Conservation (phyloP, 2,888 invertebrate genomes). For the Ctena decussata region DNA sequence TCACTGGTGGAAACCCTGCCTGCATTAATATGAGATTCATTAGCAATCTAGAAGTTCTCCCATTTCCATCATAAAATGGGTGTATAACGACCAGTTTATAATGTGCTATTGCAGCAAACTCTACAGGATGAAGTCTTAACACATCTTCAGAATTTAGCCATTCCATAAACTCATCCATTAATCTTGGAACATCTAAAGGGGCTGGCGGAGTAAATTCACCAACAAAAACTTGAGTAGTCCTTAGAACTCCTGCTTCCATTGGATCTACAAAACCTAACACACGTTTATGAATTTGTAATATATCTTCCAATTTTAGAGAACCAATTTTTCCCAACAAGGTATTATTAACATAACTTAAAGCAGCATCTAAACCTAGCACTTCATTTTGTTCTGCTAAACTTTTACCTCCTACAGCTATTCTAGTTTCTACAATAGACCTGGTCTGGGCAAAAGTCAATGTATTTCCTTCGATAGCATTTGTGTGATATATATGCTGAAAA, state of each 20-base stretch:
- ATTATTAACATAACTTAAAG: conserved; percentile 95
- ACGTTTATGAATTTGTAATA: conserved; percentile 96
- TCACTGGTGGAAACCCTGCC: conserved; percentile 98
- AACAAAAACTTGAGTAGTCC: conserved; percentile 93
- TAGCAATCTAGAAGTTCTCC: conserved; percentile 96
- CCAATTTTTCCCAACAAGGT: conserved; percentile 91
- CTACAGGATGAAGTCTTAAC: conserved; percentile 95
- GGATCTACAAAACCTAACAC: conserved; percentile 98
- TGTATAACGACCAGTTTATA: conserved; percentile 99
- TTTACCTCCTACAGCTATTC: conserved; percentile 93
- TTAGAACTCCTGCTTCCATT: conserved; percentile 94
- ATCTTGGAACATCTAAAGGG: conserved; percentile 92
- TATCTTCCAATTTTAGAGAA: conserved; percentile 93
- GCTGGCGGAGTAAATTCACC: conserved; percentile 98
- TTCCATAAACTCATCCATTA: conserved; percentile 96
- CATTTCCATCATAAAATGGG: conserved; percentile 99
- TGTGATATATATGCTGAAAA: conserved; percentile 97
- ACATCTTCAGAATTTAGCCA: conserved; percentile 97
- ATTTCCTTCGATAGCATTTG: conserved; percentile 99
- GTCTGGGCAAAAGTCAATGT: conserved; percentile 98
- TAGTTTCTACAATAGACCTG: conserved; percentile 96
- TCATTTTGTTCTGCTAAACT: conserved; percentile 99
- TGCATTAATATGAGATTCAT: conserved; percentile 98
- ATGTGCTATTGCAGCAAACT: conserved; percentile 98
- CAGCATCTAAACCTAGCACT: conserved; percentile 95